phyloP scores from a whole-genome alignment of 2,888 invertebrate genomes.

The Tuta absoluta region DNA sequence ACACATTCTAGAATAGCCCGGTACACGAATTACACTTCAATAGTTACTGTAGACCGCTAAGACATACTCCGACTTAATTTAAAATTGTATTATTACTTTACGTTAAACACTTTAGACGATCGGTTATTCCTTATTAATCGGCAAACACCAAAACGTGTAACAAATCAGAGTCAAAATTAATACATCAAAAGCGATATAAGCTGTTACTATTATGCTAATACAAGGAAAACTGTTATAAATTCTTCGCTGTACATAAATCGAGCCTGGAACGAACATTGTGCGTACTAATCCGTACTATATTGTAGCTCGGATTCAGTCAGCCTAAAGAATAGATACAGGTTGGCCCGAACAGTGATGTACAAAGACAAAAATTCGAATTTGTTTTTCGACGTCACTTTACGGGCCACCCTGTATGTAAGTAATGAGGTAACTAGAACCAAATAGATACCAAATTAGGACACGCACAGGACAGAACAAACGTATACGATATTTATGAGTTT shows the following conservation, averaged over 20 bases:
- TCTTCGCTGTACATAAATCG: slow-evolving; percentile 40
- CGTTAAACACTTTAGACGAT: slow-evolving; percentile 53
- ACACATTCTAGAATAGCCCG: background rate
- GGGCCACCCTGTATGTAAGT: too few relatives aligned
- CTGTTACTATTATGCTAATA: slow-evolving; percentile 42
- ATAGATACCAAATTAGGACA: slow-evolving; percentile 8
- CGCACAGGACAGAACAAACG: background rate
- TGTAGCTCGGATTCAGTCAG: slow-evolving; percentile 15
- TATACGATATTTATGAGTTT: background rate
- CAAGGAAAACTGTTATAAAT: slow-evolving; percentile 37
- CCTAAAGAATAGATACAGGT: slow-evolving; percentile 8
- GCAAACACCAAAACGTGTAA: slow-evolving; percentile 60
- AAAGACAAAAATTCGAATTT: too few relatives aligned
- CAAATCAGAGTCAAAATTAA: slow-evolving; percentile 54
- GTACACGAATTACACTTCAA: slow-evolving; percentile 10
- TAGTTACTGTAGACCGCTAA: slow-evolving; percentile 38
- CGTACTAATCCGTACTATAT: slow-evolving; percentile 42
- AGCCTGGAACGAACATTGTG: slow-evolving; percentile 53
- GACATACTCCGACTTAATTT: slow-evolving; percentile 43
- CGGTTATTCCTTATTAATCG: slow-evolving; percentile 43
- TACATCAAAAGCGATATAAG: slow-evolving; percentile 66
- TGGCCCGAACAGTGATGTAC: too few relatives aligned
- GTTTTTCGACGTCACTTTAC: too few relatives aligned
- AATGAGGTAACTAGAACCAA: slow-evolving; percentile 6
- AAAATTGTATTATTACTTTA: slow-evolving; percentile 40